Conservation (phyloP, 2,113 vertebrate genomes). For the Carollia perspicillata region DNA sequence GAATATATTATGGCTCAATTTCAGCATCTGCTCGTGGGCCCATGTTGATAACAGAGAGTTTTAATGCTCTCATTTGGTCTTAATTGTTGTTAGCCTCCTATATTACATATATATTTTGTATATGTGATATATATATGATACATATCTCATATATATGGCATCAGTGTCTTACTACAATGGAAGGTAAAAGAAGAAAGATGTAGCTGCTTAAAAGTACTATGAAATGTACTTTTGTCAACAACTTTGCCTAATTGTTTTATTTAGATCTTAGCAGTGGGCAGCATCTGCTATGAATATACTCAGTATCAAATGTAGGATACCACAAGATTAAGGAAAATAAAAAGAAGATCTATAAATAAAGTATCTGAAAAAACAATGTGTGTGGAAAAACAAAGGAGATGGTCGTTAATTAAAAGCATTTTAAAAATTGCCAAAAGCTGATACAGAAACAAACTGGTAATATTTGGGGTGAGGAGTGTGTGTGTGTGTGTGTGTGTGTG, state of each 20-base stretch:
- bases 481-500: neutral
- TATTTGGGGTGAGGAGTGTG: neutral
- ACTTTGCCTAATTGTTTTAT: neutral
- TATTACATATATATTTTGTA: neutral
- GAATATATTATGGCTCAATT: neutral
- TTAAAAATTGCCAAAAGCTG: conserved; percentile 22
- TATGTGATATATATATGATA: neutral
- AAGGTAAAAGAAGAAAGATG: neutral
- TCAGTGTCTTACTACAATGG: neutral
- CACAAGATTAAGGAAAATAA: conserved; percentile 19
- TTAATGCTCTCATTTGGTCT: neutral
- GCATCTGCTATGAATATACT: conserved; percentile 26
- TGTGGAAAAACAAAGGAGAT: conserved; percentile 42
- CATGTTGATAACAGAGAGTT: neutral
- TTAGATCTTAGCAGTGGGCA: conserved; percentile 11
- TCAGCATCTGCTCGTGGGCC: neutral
- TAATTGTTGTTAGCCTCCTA: neutral
- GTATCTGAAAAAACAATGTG: conserved; percentile 42
- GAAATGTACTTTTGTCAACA: neutral
- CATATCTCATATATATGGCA: neutral
- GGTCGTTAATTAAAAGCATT: conserved; percentile 43
- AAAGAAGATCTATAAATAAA: conserved; percentile 50
- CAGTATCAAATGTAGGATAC: conserved; percentile 36
- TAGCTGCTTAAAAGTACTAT: neutral
- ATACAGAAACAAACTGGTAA: neutral